Conservation (phyloP, 2,888 invertebrate species). For the Rhogogaster chlorosoma region DNA sequence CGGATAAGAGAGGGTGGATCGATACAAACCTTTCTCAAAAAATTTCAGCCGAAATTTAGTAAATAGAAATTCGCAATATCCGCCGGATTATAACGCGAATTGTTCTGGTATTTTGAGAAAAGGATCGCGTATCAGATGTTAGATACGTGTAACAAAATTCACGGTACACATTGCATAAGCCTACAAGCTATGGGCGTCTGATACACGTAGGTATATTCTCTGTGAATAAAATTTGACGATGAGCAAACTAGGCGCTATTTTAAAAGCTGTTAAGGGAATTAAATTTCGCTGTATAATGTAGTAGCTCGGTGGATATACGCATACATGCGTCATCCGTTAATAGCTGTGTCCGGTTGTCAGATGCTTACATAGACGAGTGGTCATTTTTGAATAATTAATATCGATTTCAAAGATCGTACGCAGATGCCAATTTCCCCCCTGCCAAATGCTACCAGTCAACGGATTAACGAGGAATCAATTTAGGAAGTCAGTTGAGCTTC, state of each 20-base stretch:
- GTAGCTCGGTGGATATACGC: not conserved
- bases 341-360: not conserved
- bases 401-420: not conserved
- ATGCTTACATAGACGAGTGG: not conserved
- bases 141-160: not conserved
- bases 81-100: not conserved
- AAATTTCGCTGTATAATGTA: not conserved
- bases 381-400: not conserved
- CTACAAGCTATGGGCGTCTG: not conserved
- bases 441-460: not conserved
- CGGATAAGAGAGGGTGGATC: not conserved
- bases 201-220: not conserved
- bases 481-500: not conserved
- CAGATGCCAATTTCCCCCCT: not conserved
- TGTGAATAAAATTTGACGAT: constrained; percentile 13
- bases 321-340: not conserved
- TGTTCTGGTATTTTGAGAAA: not conserved
- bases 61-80: not conserved
- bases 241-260: constrained; percentile 9
- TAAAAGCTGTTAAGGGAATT: constrained; percentile 29
- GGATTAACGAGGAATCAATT: not conserved
- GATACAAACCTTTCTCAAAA: not conserved
- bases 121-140: not conserved
- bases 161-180: not conserved
- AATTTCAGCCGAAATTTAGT: not conserved